Conservation (phyloP, 1,140 invertebrate species). For the Diploscapter pachys region DNA sequence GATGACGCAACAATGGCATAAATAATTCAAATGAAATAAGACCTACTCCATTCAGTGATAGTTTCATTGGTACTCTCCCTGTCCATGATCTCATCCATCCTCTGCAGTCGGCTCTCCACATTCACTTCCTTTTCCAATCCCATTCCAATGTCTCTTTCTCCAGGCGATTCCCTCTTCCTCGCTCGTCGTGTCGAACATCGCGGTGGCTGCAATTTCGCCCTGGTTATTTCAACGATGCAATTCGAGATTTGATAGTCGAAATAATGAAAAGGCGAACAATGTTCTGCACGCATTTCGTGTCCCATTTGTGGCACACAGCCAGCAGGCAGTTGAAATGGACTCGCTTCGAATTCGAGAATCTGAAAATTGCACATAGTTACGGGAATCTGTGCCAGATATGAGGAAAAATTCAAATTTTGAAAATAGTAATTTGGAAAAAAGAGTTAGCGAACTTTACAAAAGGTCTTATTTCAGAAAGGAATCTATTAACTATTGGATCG, state of each 20-base stretch:
- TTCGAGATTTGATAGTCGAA: not conserved
- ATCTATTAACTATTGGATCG: not conserved
- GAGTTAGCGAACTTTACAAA: constrained; percentile 1
- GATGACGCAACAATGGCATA: too few relatives aligned
- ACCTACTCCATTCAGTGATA: too few relatives aligned
- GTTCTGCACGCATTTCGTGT: constrained; percentile 21
- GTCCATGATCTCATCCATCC: too few relatives aligned
- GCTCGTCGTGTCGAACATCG: constrained; percentile 9
- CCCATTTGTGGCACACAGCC: constrained; percentile 20
- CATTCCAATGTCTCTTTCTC: too few relatives aligned
- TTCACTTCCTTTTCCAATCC: too few relatives aligned
- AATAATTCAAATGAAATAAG: too few relatives aligned
- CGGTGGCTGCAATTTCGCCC: constrained; percentile 22
- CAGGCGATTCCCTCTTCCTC: constrained; percentile 16
- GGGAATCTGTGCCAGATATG: not conserved
- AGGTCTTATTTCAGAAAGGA: not conserved
- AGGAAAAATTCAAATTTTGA: not conserved
- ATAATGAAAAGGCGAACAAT: constrained; percentile 5
- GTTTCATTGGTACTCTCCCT: too few relatives aligned
- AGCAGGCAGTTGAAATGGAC: constrained; percentile 34
- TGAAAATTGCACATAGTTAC: constrained; percentile 4
- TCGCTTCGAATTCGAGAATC: constrained; percentile 24
- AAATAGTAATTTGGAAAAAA: not conserved
- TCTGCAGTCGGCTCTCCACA: too few relatives aligned
- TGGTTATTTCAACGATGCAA: constrained; percentile 6